A percentile compares a stretch with the other conserved stretches of the same genome.
phyloP scores from a whole-genome alignment of 2,888 invertebrate genomes.

The Campoplex capitator region DNA sequence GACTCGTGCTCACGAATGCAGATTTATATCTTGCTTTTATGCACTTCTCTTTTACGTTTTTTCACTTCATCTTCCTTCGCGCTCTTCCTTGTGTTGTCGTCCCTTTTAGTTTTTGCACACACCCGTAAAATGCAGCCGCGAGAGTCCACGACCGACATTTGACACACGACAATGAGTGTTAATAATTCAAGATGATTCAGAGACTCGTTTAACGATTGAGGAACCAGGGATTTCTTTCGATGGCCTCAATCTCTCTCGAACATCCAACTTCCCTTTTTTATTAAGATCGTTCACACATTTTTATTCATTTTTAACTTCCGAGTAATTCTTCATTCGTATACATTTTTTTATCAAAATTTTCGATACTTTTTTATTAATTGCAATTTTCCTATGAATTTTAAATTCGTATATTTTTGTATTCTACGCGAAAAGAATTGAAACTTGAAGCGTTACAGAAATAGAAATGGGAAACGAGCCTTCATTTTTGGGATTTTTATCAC shows the following conservation, averaged over 20 bases:
- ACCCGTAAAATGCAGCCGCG: conserved; percentile 47
- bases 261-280: background rate
- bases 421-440: no score
- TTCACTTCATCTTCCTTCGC: conserved; percentile 31
- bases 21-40: conserved; percentile 64
- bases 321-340: background rate
- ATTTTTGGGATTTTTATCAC: no score
- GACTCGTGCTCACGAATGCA: conserved; percentile 63
- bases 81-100: conserved; percentile 47
- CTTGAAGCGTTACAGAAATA: no score
- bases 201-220: conserved; percentile 36
- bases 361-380: no score
- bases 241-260: conserved; percentile 34
- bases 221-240: conserved; percentile 38
- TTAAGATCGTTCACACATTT: conserved; percentile 2
- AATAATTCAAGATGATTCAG: conserved; percentile 69
- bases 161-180: conserved; percentile 75
- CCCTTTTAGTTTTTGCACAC: conserved; percentile 17
- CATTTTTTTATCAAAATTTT: no score
- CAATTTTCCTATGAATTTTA: no score
- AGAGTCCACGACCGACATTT: conserved; percentile 72
- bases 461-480: no score
- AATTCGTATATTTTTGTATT: background rate
- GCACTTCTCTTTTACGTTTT: conserved; percentile 29
- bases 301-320: background rate